phyloP scores from a whole-genome alignment of 2,797 vertebrate genomes.

The Hippocampus kuda region DNA sequence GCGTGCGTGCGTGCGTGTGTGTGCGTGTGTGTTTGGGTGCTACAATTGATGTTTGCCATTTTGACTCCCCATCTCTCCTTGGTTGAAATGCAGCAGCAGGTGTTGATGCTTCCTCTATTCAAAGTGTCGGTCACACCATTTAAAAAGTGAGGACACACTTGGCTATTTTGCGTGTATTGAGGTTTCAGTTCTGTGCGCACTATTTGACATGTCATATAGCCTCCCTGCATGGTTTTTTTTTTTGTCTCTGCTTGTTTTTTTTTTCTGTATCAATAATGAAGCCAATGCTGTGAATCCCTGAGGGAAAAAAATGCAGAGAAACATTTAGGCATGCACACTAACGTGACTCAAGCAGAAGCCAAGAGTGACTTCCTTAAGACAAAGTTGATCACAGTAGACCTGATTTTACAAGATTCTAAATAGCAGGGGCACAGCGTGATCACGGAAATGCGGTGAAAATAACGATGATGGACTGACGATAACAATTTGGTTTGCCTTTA shows the following conservation, averaged over 20 bases:
- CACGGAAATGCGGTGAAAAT: too few relatives aligned
- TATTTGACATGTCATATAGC: conserved; percentile 2
- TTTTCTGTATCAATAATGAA: not conserved
- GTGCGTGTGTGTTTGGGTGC: conserved; percentile 5
- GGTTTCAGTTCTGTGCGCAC: not conserved
- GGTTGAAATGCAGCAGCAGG: conserved; percentile 34
- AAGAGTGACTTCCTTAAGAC: too few relatives aligned
- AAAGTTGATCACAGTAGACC: too few relatives aligned
- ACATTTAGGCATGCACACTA: too few relatives aligned
- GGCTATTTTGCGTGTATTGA: conserved; percentile 57
- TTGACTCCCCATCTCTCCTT: not conserved
- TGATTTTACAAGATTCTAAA: too few relatives aligned
- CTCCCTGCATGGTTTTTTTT: not conserved
- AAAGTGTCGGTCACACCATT: conserved; percentile 69
- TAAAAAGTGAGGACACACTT: conserved; percentile 64
- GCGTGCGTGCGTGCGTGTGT: not conserved
- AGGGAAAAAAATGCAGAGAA: too few relatives aligned
- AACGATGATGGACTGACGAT: too few relatives aligned
- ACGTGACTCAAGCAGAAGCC: too few relatives aligned
- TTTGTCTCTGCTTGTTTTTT: not conserved
- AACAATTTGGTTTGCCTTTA: too few relatives aligned
- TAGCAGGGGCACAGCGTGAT: too few relatives aligned
- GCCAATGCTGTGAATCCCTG: not conserved
- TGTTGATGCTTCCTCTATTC: conserved; percentile 54
- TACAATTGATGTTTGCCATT: conserved; percentile 1